phyloP scores from a whole-genome alignment of 1,140 invertebrate species.

The Sminthurinus signatus region DNA sequence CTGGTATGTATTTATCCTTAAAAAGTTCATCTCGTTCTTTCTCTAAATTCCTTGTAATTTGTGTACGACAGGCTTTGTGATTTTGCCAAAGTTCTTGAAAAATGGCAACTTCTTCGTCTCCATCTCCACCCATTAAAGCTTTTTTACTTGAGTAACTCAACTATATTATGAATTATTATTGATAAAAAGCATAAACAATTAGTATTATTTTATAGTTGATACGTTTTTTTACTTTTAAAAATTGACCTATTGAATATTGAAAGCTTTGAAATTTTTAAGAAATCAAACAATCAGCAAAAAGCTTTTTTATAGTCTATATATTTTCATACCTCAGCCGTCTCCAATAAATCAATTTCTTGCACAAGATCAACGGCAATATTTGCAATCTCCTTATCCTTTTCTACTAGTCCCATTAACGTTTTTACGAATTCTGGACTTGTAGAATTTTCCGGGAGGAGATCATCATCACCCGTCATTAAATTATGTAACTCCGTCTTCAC shows the following conservation, averaged over 20 bases:
- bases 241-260: no score
- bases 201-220: no score
- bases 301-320: no score
- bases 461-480: neutral
- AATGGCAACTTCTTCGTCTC: neutral
- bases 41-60: neutral
- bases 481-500: neutral
- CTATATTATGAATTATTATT: no score
- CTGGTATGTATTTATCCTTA: no score
- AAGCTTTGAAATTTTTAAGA: no score
- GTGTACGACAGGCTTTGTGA: neutral
- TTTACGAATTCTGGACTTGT: neutral
- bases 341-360: neutral
- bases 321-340: neutral
- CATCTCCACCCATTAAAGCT: no score
- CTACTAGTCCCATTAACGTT: neutral
- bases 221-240: no score
- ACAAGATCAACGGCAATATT: neutral
- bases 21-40: neutral
- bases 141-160: no score
- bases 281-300: no score
- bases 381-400: constrained; percentile 7
- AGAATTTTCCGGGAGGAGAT: neutral
- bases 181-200: no score
- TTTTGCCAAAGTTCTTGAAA: neutral